Percentiles rank a stretch among this genome's conserved stretches.
Evolutionary conservation across 2,113 vertebrate species (phyloP).

Genomic region (Pogonocichla stellata): DNA sequence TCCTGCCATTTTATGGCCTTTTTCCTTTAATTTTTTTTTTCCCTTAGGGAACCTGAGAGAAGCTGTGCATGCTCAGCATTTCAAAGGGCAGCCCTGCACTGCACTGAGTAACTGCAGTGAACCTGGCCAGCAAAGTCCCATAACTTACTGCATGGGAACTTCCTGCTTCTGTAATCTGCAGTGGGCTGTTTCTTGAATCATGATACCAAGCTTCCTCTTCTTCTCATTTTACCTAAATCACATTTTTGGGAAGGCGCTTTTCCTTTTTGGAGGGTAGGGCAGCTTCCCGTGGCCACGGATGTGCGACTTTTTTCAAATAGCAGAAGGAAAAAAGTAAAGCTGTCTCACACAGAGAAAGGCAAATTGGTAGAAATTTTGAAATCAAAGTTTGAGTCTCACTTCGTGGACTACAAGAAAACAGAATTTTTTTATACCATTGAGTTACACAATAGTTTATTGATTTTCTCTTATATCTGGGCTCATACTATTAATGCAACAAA

Average conservation of each 20-base stretch:
- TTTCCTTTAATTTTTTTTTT: neutral
- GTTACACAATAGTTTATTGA: neutral
- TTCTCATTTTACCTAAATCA: neutral
- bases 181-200: neutral
- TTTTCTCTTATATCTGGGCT: neutral
- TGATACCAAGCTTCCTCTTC: neutral
- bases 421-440: neutral
- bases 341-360: neutral
- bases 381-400: neutral
- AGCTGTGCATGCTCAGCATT: neutral
- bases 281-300: fast-evolving
- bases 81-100: neutral
- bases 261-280: neutral
- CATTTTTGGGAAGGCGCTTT: neutral
- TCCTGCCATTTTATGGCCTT: neutral
- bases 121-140: neutral
- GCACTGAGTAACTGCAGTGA: neutral
- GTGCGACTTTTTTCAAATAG: neutral
- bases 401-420: neutral
- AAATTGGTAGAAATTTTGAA: neutral
- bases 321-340: neutral
- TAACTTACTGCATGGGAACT: neutral
- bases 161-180: neutral
- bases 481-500: neutral
- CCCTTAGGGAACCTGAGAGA: neutral